Evolutionary conservation across 1,140 invertebrate genomes (phyloP).

Genomic region (Halyomorpha halys): DNA sequence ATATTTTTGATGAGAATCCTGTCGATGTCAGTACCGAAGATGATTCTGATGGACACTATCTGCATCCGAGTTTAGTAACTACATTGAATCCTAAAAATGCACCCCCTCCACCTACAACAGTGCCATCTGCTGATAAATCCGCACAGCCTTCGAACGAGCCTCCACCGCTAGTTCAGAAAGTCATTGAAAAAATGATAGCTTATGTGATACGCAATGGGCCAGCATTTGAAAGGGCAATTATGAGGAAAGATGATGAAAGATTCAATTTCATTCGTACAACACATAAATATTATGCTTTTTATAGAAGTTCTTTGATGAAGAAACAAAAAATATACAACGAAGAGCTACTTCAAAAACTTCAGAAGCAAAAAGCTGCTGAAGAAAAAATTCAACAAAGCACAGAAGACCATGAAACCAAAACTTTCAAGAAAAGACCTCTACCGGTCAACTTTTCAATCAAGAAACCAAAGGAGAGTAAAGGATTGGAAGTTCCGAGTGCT

Average conservation of each 20-base stretch:
- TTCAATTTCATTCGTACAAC: conserved; percentile 23
- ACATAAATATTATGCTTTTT: conserved; percentile 15
- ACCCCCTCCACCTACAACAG: conserved; percentile 14
- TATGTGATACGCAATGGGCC: conserved; percentile 90
- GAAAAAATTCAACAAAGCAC: conserved; percentile 31
- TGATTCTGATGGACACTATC: conserved; percentile 48
- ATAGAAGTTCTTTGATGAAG: conserved; percentile 4
- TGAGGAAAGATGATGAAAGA: conserved; percentile 51
- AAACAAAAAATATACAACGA: conserved; percentile 33
- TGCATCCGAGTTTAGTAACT: conserved; percentile 67
- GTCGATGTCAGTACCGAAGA: conserved; percentile 18
- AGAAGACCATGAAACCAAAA: conserved; percentile 17
- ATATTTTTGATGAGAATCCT: conserved; percentile 13
- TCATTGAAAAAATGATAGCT: conserved; percentile 91
- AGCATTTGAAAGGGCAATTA: conserved; percentile 82
- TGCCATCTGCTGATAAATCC: conserved; percentile 7
- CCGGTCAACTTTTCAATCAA: conserved; percentile 74
- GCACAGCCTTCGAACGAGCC: conserved; percentile 36
- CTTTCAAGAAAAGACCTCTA: conserved; percentile 35
- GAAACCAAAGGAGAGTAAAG: conserved; percentile 60
- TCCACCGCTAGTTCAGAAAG: conserved; percentile 66
- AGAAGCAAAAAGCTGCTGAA: conserved; percentile 40
- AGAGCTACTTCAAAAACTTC: conserved; percentile 38
- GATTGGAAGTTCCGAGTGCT: conserved; percentile 35
- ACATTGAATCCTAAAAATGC: conserved; percentile 35